Percentiles rank a stretch among this genome's conserved stretches.
These are phyloP conservation scores for Ceramica pisi DNA, from an alignment of 2,888 invertebrate genomes.

Conservation along the genomic window DNA sequence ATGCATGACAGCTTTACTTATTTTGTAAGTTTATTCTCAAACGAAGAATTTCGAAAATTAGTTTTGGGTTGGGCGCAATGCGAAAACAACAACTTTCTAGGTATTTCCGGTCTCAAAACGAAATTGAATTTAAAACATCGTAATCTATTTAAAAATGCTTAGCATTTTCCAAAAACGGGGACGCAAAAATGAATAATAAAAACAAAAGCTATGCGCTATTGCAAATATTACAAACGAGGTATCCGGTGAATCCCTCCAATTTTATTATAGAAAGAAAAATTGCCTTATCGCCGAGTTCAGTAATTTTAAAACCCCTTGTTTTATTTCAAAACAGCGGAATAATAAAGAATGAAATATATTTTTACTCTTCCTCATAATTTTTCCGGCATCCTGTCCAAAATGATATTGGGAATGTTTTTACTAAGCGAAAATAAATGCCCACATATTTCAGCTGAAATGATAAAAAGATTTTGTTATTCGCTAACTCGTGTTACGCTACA, in stretches of 20 bases:
- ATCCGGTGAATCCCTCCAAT: conserved; percentile 65
- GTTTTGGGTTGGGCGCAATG: neutral
- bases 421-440: conserved; percentile 49
- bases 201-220: conserved; percentile 45
- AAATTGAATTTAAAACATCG: conserved; percentile 36
- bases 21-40: conserved; percentile 1
- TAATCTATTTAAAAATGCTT: conserved; percentile 44
- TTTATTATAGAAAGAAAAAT: conserved; percentile 68
- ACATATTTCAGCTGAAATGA: conserved; percentile 45
- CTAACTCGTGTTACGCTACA: conserved; percentile 5
- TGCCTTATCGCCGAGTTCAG: conserved; percentile 59
- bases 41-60: neutral
- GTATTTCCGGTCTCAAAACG: neutral
- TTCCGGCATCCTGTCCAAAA: conserved; percentile 65
- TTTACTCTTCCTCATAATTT: conserved; percentile 54
- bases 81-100: neutral
- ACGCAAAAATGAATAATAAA: conserved; percentile 42
- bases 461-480: conserved; percentile 35
- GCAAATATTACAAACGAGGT: conserved; percentile 55
- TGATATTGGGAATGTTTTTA: conserved; percentile 65
- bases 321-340: conserved; percentile 68
- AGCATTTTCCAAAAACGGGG: conserved; percentile 31
- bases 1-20: conserved; percentile 39
- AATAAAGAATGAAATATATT: conserved; percentile 71
- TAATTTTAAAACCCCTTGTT: conserved; percentile 70